Evolutionary conservation across 2,797 vertebrate genomes (phyloP), one percentile per base, ranked within the genome.

Genomic region (Periophthalmus magnuspinnatus): DNA sequence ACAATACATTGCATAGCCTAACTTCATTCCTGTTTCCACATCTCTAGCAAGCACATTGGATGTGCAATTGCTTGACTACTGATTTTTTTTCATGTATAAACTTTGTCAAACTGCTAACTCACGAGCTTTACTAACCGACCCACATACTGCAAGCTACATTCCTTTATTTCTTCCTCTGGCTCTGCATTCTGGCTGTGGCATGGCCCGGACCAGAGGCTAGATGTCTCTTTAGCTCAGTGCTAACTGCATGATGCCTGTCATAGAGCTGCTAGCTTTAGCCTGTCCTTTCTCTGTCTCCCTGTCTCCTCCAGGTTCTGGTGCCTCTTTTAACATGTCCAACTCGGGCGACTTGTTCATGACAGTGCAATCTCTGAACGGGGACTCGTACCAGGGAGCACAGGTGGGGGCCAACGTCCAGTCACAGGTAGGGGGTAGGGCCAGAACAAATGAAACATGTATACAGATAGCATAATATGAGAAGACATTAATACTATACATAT

Each of bases 251-350:
- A 48, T 22, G 55, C 65, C 71, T 79, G 50, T 38, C 36, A 71
- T 48, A 1, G 22, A 56, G 71, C 76, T 57, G 2, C 45, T 74
- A 71, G 69, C 82, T 88, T 81, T 72, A 52, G 69, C 77, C 83
- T 81, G 84, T 94, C 94, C 94, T 92, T 81, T 84, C 82, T 87
- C 74, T 85, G 83, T 86, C 81, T 88, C 87, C 88, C 93, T 96
- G 94, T 97, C 94, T 96, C 93, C 95, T 96, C 93, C 95, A 99
- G 97, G 97, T 97, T 98, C 97, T 95, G 97, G 94, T 92, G 97
- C 95, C 93, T 97, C 97, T 95, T 99, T 98, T 97, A 98, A 97
- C 95, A 97, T 99, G 96, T 97, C 97, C 94, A 98, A 96, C 95
- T 97, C 97, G 93, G 97, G 96, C 93, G 97, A 99, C 94, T 96